Evolutionary conservation across 2,113 vertebrate species (phyloP).

Genomic region (Macheiramphus alcinus): DNA sequence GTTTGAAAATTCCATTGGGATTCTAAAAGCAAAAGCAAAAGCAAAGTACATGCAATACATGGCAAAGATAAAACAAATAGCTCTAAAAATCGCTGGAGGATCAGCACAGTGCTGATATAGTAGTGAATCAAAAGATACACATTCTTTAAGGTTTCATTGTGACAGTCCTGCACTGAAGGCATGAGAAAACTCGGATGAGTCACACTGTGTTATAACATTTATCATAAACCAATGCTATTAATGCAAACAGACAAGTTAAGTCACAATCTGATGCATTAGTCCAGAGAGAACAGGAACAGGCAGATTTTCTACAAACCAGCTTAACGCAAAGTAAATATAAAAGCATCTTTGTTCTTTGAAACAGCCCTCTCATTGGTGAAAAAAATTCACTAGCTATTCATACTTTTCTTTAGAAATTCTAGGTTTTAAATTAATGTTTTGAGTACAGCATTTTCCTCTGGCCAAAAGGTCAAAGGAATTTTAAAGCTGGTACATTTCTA

Average conservation of each 20-base stretch:
- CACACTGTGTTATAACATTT: background rate
- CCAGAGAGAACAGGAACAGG: slow-evolving; percentile 34
- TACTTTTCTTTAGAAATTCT: background rate
- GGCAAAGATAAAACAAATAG: slow-evolving; percentile 1
- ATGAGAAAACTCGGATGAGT: background rate
- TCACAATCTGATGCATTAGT: background rate
- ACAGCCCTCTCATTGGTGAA: background rate
- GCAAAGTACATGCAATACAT: background rate
- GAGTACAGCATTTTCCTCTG: background rate
- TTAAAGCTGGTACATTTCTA: background rate
- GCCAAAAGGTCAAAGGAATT: slow-evolving; percentile 9
- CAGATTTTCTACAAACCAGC: slow-evolving; percentile 7
- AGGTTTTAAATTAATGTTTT: slow-evolving; percentile 11
- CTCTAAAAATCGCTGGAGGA: background rate
- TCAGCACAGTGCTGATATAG: background rate
- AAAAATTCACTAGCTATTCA: background rate
- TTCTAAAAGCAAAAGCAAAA: background rate
- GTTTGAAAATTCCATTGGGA: background rate
- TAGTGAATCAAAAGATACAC: background rate
- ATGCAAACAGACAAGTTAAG: slow-evolving; percentile 13
- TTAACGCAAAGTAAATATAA: slow-evolving; percentile 22
- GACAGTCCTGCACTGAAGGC: background rate
- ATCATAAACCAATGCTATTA: background rate
- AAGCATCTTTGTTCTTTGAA: slow-evolving; percentile 10
- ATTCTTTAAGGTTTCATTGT: background rate